Evolutionary conservation across 2,797 vertebrate genomes (phyloP).

Genomic region (Semaprochilodus insignis): DNA sequence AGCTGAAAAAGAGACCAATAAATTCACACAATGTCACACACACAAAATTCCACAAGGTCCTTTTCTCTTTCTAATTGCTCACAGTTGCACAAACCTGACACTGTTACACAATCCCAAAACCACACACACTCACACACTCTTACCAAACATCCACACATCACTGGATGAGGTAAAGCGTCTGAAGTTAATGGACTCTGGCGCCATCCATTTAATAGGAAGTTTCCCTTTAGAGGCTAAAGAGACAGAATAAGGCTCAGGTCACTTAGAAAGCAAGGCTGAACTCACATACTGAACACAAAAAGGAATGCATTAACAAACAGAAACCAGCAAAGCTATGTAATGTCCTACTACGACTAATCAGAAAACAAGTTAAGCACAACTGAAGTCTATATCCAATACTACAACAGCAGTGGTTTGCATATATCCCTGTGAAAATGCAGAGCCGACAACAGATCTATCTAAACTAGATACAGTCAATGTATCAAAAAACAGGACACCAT

Average conservation of each 20-base stretch:
- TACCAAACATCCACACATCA: constrained; percentile 99
- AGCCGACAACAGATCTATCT: background rate
- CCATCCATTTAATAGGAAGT: constrained; percentile 99
- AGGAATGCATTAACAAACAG: background rate
- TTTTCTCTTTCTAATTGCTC: background rate
- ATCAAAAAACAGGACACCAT: no score
- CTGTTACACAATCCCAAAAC: background rate
- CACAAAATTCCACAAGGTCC: background rate
- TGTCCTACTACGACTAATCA: background rate
- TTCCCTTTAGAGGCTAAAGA: constrained; percentile 96
- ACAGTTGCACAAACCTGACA: background rate
- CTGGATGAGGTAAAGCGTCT: constrained; percentile 98
- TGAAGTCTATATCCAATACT: background rate
- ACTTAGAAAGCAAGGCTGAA: background rate
- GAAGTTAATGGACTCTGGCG: constrained; percentile 99
- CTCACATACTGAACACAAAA: background rate
- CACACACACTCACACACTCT: constrained; percentile 62
- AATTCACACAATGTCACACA: background rate
- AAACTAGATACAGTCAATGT: background rate
- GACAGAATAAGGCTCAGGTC: background rate
- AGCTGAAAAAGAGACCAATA: background rate
- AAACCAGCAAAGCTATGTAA: background rate
- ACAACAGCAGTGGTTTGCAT: background rate
- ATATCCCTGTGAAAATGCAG: background rate
- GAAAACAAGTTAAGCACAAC: background rate